phyloP scores from a whole-genome alignment of 2,797 vertebrate species.

The Parauchenoglanis ngamensis region DNA sequence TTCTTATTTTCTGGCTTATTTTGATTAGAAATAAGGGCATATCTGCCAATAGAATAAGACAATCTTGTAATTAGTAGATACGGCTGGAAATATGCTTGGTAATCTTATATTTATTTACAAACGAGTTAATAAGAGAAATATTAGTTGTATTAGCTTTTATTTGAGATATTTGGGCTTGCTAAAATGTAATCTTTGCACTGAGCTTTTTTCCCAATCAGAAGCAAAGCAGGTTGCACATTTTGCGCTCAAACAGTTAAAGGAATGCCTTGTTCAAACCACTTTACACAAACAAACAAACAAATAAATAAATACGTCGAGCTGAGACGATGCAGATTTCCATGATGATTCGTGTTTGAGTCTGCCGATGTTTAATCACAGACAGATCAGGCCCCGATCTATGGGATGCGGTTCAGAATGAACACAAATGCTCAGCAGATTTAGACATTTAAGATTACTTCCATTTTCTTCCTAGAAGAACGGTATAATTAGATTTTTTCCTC shows the following conservation, averaged over 20 bases:
- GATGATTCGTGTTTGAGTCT: background rate
- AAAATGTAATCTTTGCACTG: background rate
- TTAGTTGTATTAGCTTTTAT: background rate
- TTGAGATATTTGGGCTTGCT: background rate
- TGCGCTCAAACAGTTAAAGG: background rate
- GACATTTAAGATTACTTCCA: constrained; percentile 10
- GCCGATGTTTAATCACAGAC: background rate
- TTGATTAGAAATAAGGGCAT: background rate
- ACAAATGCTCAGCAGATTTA: constrained; percentile 11
- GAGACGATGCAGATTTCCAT: background rate
- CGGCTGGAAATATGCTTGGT: background rate
- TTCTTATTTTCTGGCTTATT: background rate
- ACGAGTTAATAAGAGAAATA: background rate
- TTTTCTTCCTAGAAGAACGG: constrained; percentile 18
- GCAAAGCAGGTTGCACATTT: background rate
- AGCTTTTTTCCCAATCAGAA: background rate
- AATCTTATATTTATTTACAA: background rate
- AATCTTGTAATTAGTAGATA: background rate
- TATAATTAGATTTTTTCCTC: constrained; percentile 23
- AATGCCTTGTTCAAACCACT: background rate
- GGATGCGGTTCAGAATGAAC: background rate
- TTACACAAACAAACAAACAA: background rate
- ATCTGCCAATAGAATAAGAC: background rate
- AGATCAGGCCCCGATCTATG: constrained; percentile 8
- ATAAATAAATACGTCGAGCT: background rate